Base-by-base conservation (phyloP, 2,888 invertebrate species). In the Torymus texanus region DNA sequence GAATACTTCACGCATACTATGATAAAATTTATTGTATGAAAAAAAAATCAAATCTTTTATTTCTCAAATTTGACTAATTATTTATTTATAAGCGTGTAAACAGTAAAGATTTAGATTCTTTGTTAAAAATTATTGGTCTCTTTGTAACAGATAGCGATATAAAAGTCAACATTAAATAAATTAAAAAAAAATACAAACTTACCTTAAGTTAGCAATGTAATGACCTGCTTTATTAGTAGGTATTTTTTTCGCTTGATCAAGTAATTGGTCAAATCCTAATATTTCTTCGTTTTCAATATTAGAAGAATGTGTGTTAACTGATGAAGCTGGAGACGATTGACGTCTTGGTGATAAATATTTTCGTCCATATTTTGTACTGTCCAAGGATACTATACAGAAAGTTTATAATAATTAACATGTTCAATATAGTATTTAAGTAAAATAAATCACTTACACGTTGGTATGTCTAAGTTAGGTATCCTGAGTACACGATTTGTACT, bases 381-480 rank as follows among this genome's bases (percentile, higher is more conserved):
- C 85, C 71, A 88, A 78, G 65, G 85, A 85, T 83, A 88, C 87
- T 89, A 61, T 12, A 75, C 73, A 55, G 70, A 71, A 70, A 59
- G 29, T 29, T 29, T 4, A 29, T 29, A 29, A 68, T 5, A 21
- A 73, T 18, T 62, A 55, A 29, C 50, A 16, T 62, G 2, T 24
- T 72, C 21, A 55, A 65, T 73, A 21, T 21, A 53, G 18, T 59
- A 13, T 14, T 70, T 53, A 3, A 21, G 58, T 13, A 16, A 51
- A 75, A 29, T 53, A 8, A 8, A 81, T 62, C 21, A 80, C 78
- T 83, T 83, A 89, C 89, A 86, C 81, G 85, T 87, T 76, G 87
- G 88, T 70, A 88, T 85, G 24, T 85, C 87, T 16, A 89, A 82
- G 77, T 89, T 86, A 2, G 87, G 83, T 50, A 84, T 82, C 71